Evolutionary conservation across 2,888 invertebrate species (phyloP).

Genomic region (Dione vanillae): DNA sequence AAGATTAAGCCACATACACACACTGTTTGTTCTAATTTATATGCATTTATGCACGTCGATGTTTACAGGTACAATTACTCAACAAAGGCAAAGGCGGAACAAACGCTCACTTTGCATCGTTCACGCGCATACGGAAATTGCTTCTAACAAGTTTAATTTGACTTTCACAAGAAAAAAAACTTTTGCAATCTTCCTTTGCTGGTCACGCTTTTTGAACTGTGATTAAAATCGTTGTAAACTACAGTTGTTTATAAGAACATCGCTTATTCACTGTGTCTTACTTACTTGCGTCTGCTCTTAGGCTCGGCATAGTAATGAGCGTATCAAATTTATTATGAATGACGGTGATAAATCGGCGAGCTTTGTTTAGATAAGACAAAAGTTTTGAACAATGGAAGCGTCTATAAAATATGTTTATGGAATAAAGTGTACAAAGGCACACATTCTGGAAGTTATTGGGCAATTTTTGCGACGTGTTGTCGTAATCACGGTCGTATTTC

Average conservation of each 20-base stretch:
- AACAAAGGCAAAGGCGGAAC: conserved; percentile 38
- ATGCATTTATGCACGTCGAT: conserved; percentile 24
- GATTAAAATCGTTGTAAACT: conserved; percentile 69
- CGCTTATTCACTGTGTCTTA: conserved; percentile 50
- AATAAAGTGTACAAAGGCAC: conserved; percentile 23
- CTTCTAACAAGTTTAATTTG: conserved; percentile 82
- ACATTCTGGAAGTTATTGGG: conserved; percentile 24
- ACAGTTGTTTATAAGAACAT: conserved; percentile 59
- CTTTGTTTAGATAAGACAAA: conserved; percentile 40
- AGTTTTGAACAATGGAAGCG: conserved; percentile 36
- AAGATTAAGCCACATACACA: background rate
- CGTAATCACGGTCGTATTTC: background rate
- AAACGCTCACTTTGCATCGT: conserved; percentile 53
- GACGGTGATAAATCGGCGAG: conserved; percentile 45
- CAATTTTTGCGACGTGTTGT: conserved; percentile 17
- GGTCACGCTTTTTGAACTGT: conserved; percentile 66
- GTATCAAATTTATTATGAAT: conserved; percentile 45
- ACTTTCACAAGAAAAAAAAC: conserved; percentile 78
- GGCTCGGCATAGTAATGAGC: conserved; percentile 39
- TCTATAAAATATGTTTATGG: conserved; percentile 30
- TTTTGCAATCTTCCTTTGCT: conserved; percentile 81
- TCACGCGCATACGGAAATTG: conserved; percentile 70
- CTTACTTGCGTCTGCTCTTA: conserved; percentile 20
- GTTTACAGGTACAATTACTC: conserved; percentile 33
- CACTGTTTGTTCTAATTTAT: conserved; percentile 4